Conservation (phyloP, 2,888 invertebrate genomes). For the Crocallis elinguaria region DNA sequence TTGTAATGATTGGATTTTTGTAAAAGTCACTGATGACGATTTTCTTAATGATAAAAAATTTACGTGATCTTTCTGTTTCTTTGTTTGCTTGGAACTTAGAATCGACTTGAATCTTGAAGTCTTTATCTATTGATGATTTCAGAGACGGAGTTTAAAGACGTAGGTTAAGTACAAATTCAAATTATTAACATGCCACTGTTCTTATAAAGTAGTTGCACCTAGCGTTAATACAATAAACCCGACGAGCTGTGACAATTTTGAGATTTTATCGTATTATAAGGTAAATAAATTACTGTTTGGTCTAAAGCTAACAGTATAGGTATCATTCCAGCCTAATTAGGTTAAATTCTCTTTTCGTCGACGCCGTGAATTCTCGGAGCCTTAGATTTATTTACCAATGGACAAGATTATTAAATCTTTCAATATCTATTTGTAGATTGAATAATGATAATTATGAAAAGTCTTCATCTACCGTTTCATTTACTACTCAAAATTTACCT, state of each 20-base stretch:
- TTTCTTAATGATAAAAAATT: constrained; percentile 38
- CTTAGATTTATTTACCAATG: constrained; percentile 62
- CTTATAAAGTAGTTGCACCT: constrained; percentile 84
- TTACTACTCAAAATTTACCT: constrained; percentile 34
- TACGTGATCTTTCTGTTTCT: constrained; percentile 33
- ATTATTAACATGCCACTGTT: constrained; percentile 83
- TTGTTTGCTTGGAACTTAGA: constrained; percentile 48
- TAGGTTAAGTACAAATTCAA: constrained; percentile 85
- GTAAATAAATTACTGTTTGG: constrained; percentile 60
- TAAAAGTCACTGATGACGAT: constrained; percentile 31
- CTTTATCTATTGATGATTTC: constrained; percentile 61
- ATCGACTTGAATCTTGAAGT: constrained; percentile 57
- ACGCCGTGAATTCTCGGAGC: constrained; percentile 60
- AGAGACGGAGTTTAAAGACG: constrained; percentile 66
- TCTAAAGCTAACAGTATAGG: constrained; percentile 65
- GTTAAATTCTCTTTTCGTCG: constrained; percentile 65
- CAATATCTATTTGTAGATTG: constrained; percentile 50
- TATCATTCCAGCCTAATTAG: constrained; percentile 81
- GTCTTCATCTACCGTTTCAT: constrained; percentile 45
- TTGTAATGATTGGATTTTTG: constrained; percentile 42
- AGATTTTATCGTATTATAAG: constrained; percentile 84
- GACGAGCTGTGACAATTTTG: constrained; percentile 85
- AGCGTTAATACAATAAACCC: constrained; percentile 83
- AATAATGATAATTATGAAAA: constrained; percentile 46
- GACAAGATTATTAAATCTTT: constrained; percentile 51